Conservation (phyloP, 2,888 invertebrate species). For the Saturnia japonica region DNA sequence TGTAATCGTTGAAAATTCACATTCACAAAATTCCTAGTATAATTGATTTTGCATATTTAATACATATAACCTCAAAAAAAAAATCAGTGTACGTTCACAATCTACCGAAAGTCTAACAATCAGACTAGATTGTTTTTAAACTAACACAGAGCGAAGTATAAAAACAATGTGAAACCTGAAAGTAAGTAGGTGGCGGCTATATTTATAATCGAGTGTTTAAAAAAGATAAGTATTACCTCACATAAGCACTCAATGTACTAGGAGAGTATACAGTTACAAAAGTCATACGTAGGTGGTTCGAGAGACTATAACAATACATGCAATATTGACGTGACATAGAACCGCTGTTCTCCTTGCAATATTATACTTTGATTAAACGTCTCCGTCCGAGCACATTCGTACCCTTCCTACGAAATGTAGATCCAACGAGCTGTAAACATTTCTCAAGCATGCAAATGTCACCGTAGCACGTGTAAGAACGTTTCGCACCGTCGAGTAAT, state of each 20-base stretch:
- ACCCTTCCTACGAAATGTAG: conserved; percentile 36
- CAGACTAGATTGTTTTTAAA: too few relatives aligned
- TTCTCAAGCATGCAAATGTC: conserved; percentile 73
- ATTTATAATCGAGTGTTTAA: background rate
- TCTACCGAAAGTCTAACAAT: too few relatives aligned
- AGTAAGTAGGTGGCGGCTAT: background rate
- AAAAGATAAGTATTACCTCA: background rate
- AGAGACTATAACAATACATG: conserved; percentile 7
- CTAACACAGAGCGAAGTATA: background rate
- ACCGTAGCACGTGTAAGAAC: conserved; percentile 53
- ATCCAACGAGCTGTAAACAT: conserved; percentile 56
- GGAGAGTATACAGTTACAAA: conserved; percentile 10
- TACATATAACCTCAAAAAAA: too few relatives aligned
- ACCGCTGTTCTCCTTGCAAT: conserved; percentile 12
- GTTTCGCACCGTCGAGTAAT: conserved; percentile 66
- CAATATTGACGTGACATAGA: conserved; percentile 4
- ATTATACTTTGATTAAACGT: conserved; percentile 45
- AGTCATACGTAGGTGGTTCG: conserved; percentile 9
- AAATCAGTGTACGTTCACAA: too few relatives aligned
- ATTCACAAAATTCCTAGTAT: too few relatives aligned
- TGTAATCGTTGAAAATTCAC: too few relatives aligned
- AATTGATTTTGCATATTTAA: too few relatives aligned
- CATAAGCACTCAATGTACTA: background rate
- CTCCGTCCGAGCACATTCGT: conserved; percentile 34
- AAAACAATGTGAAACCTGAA: background rate